Percentiles rank a stretch among this genome's conserved stretches.
These are phyloP conservation scores for Zapus hudsonius DNA, from an alignment of 2,113 vertebrate species.

Conservation along the genomic window DNA sequence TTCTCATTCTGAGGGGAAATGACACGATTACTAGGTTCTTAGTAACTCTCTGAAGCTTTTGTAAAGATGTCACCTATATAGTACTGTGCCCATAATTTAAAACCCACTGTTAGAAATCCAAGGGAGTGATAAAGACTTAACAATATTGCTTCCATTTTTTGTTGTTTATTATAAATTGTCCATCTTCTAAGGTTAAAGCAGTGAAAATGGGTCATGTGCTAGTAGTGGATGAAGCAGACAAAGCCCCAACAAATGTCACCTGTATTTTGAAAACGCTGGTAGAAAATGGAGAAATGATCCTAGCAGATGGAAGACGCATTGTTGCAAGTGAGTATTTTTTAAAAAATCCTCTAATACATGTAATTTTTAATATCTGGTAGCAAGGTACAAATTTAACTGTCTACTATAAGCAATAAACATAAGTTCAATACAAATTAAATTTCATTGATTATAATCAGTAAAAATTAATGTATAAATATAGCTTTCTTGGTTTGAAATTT, in stretches of 20 bases:
- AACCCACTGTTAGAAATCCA: constrained; percentile 12
- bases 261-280: constrained; percentile 98
- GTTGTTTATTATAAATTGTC: constrained; percentile 65
- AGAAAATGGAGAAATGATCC: constrained; percentile 98
- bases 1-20: not conserved
- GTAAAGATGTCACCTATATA: not conserved
- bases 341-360: not conserved
- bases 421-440: not conserved
- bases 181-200: constrained; percentile 92
- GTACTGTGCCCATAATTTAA: not conserved
- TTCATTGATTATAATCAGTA: constrained; percentile 1
- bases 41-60: not conserved
- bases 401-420: not conserved
- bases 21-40: not conserved
- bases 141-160: not conserved
- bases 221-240: constrained; percentile 97
- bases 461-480: constrained; percentile 5
- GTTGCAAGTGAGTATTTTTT: constrained; percentile 90
- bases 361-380: not conserved
- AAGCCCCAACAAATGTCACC: constrained; percentile 98
- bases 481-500: not conserved
- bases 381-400: not conserved
- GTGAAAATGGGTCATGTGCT: constrained; percentile 94
- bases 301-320: constrained; percentile 95
- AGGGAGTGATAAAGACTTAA: not conserved